These are phyloP conservation scores for Drosophila robusta DNA, from an alignment of 2,888 invertebrate genomes.

Conservation along the genomic window DNA sequence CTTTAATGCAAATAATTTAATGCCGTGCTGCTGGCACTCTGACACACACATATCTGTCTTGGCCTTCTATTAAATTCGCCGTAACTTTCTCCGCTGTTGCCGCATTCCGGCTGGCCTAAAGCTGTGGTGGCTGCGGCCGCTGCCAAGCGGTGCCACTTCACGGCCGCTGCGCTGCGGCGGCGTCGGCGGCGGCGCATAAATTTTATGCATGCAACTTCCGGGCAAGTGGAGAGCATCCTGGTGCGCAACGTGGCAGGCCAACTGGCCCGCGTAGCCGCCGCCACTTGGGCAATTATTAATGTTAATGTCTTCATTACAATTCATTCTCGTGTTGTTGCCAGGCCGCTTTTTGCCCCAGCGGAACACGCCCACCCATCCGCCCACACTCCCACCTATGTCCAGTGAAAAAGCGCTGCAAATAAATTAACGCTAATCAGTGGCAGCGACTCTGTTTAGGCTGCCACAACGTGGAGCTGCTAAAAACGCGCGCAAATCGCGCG, in stretches of 20 bases:
- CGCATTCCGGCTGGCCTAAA: not conserved
- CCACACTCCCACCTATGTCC: not conserved
- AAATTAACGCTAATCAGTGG: conserved; percentile 56
- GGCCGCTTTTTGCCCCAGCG: conserved; percentile 13
- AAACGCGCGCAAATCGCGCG: conserved; percentile 41
- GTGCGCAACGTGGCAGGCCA: conserved; percentile 1
- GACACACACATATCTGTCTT: not conserved
- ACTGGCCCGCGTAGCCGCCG: conserved; percentile 11
- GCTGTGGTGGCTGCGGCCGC: not conserved
- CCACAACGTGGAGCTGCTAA: conserved; percentile 19
- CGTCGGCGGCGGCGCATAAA: conserved; percentile 24
- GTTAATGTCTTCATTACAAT: conserved; percentile 78
- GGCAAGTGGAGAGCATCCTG: conserved; percentile 10
- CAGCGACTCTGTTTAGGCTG: conserved; percentile 14
- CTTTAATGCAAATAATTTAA: not conserved
- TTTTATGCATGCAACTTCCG: conserved; percentile 39
- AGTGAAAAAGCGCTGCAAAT: conserved; percentile 38
- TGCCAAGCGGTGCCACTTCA: conserved; percentile 4
- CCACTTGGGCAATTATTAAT: conserved; percentile 68
- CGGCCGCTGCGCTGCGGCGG: conserved; percentile 7
- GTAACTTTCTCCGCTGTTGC: not conserved
- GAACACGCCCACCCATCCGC: conserved; percentile 18
- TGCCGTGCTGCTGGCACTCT: not conserved
- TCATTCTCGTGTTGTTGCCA: conserved; percentile 51
- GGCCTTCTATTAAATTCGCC: not conserved